Evolutionary conservation across 2,797 vertebrate genomes (phyloP).

Genomic region (Furcifer pardalis): DNA sequence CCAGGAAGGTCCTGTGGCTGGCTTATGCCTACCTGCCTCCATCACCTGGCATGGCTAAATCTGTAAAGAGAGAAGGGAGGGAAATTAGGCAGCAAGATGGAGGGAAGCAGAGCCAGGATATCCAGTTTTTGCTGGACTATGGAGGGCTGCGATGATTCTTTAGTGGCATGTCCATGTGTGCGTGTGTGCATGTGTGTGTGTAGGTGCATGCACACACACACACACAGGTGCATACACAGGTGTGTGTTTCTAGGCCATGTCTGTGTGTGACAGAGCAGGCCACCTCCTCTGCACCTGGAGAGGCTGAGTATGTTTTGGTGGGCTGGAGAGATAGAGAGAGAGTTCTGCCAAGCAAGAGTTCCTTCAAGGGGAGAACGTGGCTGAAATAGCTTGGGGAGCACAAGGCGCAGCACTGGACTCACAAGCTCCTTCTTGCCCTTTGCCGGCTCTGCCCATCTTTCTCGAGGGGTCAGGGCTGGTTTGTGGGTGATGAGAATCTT

Average conservation of each 20-base stretch:
- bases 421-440: not conserved
- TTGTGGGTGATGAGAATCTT: not conserved
- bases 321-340: not conserved
- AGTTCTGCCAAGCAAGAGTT: not conserved
- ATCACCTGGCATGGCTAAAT: too few species aligned
- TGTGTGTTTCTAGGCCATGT: too few species aligned
- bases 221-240: too few species aligned
- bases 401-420: not conserved
- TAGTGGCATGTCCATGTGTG: too few species aligned
- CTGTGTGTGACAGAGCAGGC: not conserved
- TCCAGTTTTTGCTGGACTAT: too few species aligned
- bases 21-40: too few species aligned
- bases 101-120: not conserved
- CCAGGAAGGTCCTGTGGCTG: not conserved
- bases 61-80: not conserved
- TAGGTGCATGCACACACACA: too few species aligned
- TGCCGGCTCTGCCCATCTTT: not conserved
- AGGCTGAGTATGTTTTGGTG: not conserved
- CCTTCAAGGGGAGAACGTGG: too few species aligned
- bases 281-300: not conserved
- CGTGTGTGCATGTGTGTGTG: too few species aligned
- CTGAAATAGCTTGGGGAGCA: not conserved
- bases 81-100: not conserved
- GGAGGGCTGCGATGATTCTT: too few species aligned
- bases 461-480: not conserved